Base-by-base conservation (phyloP, 2,888 invertebrate genomes). In the Conistra vaccinii region DNA sequence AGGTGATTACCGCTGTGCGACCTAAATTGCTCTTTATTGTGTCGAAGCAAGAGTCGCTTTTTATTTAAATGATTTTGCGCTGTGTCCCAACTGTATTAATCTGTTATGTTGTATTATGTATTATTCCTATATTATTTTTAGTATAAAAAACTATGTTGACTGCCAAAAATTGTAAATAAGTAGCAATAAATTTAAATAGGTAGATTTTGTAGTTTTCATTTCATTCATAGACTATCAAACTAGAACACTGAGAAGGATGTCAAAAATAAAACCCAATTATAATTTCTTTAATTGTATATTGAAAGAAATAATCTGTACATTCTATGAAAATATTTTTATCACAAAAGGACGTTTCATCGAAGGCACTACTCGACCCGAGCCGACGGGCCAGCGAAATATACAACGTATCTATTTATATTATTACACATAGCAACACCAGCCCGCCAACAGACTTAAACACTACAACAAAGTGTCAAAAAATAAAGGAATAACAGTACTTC, bases 241-340 rank as follows among this genome's bases (percentile, higher is more conserved):
- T 39, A 55, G n/a, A 35, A 29, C 32, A n/a, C 29, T 5, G 26
- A 12, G 2, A 26, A 4, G 2, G 1, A 9, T 1, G 12, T 5
- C 9, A 14, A 35, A 86, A 90, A 88, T 86, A 83, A 89, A 89
- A 89, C 81, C 12, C 63, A 73, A 86, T 74, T 75, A n/a, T 35
- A 66, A 71, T 85, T 76, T 68, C 80, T 92, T 92, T 89, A 90
- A 87, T 94, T 95, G 93, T 94, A 94, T 96, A 95, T 95, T 96
- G 93, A 94, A 95, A 95, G 95, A 94, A 94, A 94, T 95, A 88
- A 92, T 94, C 95, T 96, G 93, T 96, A 96, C 95, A 96, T 91
- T 94, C 91, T 95, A 95, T 88, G 95, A 94, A 95, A 93, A 94
- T 93, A 94, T 93, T 92, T 12, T 91, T 96, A 96, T 96, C 96